phyloP scores from a whole-genome alignment of 2,113 vertebrate genomes.

The Lophochroa leadbeateri region DNA sequence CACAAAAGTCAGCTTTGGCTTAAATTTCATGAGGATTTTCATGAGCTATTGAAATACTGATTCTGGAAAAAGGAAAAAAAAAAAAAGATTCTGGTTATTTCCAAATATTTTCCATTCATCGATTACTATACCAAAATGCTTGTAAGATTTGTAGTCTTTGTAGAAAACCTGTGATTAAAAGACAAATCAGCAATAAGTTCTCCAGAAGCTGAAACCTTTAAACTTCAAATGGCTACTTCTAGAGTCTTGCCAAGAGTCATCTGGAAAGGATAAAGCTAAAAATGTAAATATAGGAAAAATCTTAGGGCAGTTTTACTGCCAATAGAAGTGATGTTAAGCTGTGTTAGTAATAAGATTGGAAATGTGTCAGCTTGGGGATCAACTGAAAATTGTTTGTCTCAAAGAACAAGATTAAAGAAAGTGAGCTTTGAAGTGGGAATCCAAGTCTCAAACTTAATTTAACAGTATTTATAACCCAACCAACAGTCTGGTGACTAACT shows the following conservation, averaged over 20 bases:
- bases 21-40: not conserved
- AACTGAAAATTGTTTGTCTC: not conserved
- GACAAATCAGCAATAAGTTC: not conserved
- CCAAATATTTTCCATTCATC: not conserved
- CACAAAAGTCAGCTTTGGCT: not conserved
- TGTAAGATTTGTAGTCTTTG: not conserved
- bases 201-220: not conserved
- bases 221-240: conserved; percentile 12
- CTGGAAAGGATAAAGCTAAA: not conserved
- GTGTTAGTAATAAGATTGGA: not conserved
- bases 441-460: not conserved
- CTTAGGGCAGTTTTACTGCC: not conserved
- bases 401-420: not conserved
- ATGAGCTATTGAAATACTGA: not conserved
- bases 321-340: not conserved
- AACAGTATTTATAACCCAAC: not conserved
- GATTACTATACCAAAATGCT: not conserved
- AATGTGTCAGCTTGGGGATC: not conserved
- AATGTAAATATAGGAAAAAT: not conserved
- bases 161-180: not conserved
- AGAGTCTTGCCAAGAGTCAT: not conserved
- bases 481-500: not conserved
- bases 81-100: not conserved
- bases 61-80: not conserved
- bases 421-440: not conserved